Conservation (phyloP, 1,140 invertebrate species). For the Harlomillsia oculata region DNA sequence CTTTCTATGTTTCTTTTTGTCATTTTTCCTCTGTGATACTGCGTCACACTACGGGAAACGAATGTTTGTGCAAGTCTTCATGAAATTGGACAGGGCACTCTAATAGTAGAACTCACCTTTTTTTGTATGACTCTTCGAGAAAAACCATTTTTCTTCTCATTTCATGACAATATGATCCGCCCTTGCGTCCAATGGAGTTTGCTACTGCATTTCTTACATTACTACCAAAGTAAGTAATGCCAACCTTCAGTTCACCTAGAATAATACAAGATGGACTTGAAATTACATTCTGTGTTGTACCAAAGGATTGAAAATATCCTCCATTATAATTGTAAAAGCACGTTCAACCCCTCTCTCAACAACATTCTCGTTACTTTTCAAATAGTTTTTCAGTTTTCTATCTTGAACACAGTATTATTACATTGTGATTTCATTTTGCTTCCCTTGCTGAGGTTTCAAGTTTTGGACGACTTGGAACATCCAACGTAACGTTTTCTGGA, state of each 20-base stretch:
- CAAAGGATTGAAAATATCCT: not conserved
- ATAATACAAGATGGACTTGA: no score
- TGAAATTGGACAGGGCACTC: no score
- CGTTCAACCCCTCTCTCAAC: not conserved
- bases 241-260: not conserved
- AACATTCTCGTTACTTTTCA: not conserved
- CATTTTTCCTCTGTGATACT: constrained; percentile 4
- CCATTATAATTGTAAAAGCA: not conserved
- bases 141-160: constrained; percentile 24
- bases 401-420: not conserved
- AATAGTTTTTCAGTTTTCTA: not conserved
- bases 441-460: no score
- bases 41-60: not conserved
- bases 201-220: not conserved
- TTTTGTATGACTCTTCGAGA: constrained; percentile 7
- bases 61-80: no score
- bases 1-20: no score
- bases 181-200: constrained; percentile 12
- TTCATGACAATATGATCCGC: constrained; percentile 25
- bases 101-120: no score
- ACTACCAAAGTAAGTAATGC: not conserved
- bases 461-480: no score
- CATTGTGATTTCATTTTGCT: not conserved
- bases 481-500: no score
- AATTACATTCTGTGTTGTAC: constrained; percentile 3